Base-by-base conservation (phyloP, 1,140 invertebrate species). In the Vanessa atalanta region DNA sequence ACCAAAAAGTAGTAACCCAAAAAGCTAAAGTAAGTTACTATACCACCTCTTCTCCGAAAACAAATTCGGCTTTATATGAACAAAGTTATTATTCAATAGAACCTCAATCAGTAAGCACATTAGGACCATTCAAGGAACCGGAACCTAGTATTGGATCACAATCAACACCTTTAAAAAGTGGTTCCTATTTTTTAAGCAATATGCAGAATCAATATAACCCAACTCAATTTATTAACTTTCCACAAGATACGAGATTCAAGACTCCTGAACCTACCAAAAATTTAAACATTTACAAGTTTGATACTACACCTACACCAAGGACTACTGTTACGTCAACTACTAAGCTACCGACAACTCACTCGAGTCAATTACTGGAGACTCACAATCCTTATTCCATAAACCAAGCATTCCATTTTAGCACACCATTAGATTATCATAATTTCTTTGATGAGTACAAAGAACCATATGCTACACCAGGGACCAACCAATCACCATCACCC, bases 311-410 rank as follows among this genome's bases (percentile, higher is more conserved):
- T 12, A 83, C 81, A 0, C 71, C 79, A 20, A 84, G 79, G 53
- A 82, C 82, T 15, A 80, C 85, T 6, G 69, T 77, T n/a, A 79
- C 86, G 0, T 83, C 87, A 12, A 85, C 85, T 8, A 84, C 80
- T 37, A 88, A 82, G 68, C 71, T 76, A 65, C 77, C 86, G 11
- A 84, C 91, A 11, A 91, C 86, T 9, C 86, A 86, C 67, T 78
- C 87, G 1, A 88, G 83, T 77, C 85, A 89, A 74, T 69, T 93
- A 65, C 72, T 93, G 48, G 88, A 92, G 80, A 89, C 91, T 8
- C 91, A 93, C 43, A 93, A 93, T 79, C 90, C 92, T 7, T 93
- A 90, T 70, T 90, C 88, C 3, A 93, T 93, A 63, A 93, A 93
- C 78, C 90, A 93, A 79, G 91, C 89, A 9, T 93, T 93, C 79